Evolutionary conservation across 1,140 invertebrate species (phyloP), one percentile per base, ranked within the genome.

Genomic region (Drosophila fuyamai): DNA sequence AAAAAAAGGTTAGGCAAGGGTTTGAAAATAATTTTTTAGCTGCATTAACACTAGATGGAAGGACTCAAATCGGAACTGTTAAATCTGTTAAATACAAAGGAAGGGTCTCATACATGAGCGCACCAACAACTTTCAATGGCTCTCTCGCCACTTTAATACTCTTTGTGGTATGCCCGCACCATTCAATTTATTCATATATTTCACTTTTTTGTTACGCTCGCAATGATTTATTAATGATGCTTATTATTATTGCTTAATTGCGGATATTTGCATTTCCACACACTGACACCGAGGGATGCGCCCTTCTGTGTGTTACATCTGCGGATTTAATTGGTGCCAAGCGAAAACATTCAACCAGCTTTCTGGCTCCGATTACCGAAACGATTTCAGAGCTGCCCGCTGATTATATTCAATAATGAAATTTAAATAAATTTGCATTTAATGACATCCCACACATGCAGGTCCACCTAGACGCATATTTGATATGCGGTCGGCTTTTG

Each of bases 161-260:
- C 68, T 78, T 76, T 81, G 65, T 68, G 66, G 48, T 18, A 27
- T 32, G 40, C 23, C 53, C 47, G 38, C 35, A 68, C 18, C 56
- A 46, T 65, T 79, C 61, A 67, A 71, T 78, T 85, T 80, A 72
- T 72, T 71, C 68, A 72, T 58, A 71, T 71, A 71, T 72, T 71
- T 58, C 65, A 50, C 41, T 41, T 65, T 76, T 66, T 76, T 67
- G 72, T 53, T 76, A 62, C 54, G 47, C 54, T 70, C 59, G 80
- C 53, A 60, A 80, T 88, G 84, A 88, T 88, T 88, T 88, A 88
- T 88, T 88, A 89, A 88, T 83, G 80, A 88, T 83, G 83, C 84
- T 88, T 88, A 88, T 88, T 88, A 89, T 88, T 88, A 83, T 83
- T 83, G 72, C 80, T 89, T 88, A 88, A 88, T 88, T 88, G 83